These are phyloP conservation scores for Tetragnatha versicolor DNA, from an alignment of 1,140 invertebrate species.

Conservation along the genomic window DNA sequence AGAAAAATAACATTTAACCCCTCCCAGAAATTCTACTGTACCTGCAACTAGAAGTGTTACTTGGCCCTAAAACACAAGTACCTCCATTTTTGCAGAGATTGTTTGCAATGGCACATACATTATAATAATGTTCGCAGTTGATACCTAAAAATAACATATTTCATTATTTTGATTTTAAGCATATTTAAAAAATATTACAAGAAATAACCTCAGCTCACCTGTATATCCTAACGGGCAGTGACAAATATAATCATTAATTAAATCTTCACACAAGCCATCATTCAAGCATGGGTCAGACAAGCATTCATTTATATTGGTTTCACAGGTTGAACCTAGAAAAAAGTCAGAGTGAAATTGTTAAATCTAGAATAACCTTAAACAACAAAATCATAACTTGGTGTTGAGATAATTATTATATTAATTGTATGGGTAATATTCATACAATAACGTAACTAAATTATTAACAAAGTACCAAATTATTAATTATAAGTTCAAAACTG, in stretches of 20 bases:
- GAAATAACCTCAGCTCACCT: conserved; percentile 69
- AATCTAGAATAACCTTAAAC: not conserved
- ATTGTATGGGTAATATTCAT: too few relatives aligned
- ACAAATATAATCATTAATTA: conserved; percentile 90
- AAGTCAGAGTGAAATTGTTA: not conserved
- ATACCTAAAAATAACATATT: conserved; percentile 7
- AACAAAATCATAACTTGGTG: not conserved
- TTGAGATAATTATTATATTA: not conserved
- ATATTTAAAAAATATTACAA: not conserved
- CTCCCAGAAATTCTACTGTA: too few relatives aligned
- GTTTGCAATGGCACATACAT: conserved; percentile 27
- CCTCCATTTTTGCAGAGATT: conserved; percentile 90
- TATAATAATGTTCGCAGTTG: conserved; percentile 45
- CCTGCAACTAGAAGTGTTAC: conserved; percentile 41
- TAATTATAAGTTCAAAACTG: too few relatives aligned
- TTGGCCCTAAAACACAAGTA: conserved; percentile 71
- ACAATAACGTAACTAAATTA: too few relatives aligned
- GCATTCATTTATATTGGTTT: conserved; percentile 94
- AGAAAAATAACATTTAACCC: too few relatives aligned
- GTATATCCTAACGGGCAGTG: conserved; percentile 92
- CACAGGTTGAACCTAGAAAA: conserved; percentile 78
- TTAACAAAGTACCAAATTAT: too few relatives aligned
- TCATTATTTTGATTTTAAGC: not conserved
- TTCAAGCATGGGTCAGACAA: conserved; percentile 90
- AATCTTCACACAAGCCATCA: conserved; percentile 88